Conservation (phyloP, 2,797 vertebrate genomes). For the Scomberomorus guttatus region DNA sequence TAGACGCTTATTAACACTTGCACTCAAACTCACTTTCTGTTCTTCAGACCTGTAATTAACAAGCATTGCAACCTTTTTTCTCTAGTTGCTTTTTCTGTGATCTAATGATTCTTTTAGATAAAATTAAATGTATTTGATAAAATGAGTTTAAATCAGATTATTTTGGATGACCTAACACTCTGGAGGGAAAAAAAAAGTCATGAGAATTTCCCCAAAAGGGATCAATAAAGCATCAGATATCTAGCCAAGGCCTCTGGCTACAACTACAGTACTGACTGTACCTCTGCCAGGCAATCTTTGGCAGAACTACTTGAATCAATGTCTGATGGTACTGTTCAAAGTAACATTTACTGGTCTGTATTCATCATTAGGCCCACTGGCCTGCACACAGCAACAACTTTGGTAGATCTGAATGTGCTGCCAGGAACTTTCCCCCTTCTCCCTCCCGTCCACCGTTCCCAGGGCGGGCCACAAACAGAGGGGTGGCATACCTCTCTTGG, state of each 20-base stretch:
- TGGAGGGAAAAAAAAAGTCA: background rate
- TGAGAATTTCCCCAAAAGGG: background rate
- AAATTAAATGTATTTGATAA: background rate
- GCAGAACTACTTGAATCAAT: slow-evolving; percentile 32
- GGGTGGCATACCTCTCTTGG: slow-evolving; percentile 82
- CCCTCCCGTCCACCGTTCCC: slow-evolving; percentile 51
- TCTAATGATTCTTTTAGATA: background rate
- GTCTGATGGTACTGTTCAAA: slow-evolving; percentile 43
- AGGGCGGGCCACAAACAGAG: slow-evolving; percentile 71
- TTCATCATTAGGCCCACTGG: slow-evolving; percentile 3
- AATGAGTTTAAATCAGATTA: background rate
- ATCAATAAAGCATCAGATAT: slow-evolving; percentile 26
- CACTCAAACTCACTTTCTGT: background rate
- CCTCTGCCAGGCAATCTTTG: slow-evolving; percentile 28
- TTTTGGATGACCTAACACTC: background rate
- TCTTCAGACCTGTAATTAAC: background rate
- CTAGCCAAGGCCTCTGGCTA: slow-evolving; percentile 21
- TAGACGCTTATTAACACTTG: background rate
- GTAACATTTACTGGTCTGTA: slow-evolving; percentile 9
- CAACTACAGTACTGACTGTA: background rate
- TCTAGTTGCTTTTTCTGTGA: background rate
- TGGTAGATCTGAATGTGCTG: slow-evolving; percentile 35
- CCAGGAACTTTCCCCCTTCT: slow-evolving; percentile 29
- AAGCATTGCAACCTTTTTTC: background rate
- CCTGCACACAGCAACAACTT: background rate